These are phyloP conservation scores for Plutomurus gul DNA, from an alignment of 1,140 invertebrate genomes.

Conservation along the genomic window DNA sequence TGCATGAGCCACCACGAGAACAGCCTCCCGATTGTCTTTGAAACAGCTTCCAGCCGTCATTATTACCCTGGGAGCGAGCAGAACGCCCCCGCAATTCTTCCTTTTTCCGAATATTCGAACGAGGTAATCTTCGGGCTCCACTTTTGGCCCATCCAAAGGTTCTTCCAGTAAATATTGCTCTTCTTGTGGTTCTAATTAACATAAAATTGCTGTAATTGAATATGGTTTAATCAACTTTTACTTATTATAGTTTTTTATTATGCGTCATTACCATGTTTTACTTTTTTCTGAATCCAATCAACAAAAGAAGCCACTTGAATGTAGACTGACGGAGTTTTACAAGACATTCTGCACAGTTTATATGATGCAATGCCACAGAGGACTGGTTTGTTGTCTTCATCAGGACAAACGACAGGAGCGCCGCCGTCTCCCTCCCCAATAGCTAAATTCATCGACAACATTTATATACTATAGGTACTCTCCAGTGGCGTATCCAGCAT, in stretches of 20 bases:
- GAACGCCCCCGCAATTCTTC: background rate
- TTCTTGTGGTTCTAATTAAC: background rate
- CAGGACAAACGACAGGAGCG: conserved; percentile 3
- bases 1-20: background rate
- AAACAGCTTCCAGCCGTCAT: conserved; percentile 7
- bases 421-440: conserved; percentile 16
- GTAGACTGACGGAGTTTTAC: background rate
- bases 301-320: background rate
- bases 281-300: background rate
- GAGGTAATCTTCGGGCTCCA: background rate
- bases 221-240: background rate
- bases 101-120: conserved; percentile 17
- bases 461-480: no score
- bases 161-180: background rate
- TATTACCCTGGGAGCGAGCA: background rate
- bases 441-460: no score
- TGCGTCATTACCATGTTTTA: background rate
- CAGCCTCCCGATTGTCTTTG: background rate
- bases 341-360: background rate
- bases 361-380: conserved; percentile 21
- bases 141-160: background rate
- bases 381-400: background rate
- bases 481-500: no score
- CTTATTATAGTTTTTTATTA: background rate
- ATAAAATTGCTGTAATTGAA: background rate